phyloP scores from a whole-genome alignment of 2,797 vertebrate genomes.

The Smutsia temminckii region DNA sequence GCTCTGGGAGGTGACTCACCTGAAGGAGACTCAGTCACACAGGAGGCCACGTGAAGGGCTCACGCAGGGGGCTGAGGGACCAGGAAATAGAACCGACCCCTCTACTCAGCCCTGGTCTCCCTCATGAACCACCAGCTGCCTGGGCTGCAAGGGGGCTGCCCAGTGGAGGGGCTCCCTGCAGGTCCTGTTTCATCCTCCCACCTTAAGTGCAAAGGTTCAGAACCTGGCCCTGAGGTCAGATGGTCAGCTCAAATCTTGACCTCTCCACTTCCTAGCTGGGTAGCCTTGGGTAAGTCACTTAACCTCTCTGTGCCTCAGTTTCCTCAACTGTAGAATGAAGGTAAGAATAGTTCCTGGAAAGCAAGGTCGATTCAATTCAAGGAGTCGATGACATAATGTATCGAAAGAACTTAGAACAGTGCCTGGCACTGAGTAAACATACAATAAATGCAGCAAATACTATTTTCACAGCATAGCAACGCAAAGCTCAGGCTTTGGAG shows the following conservation, averaged over 20 bases:
- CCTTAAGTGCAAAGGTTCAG: background rate
- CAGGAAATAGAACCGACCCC: background rate
- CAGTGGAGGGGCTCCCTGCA: background rate
- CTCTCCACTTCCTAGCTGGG: background rate
- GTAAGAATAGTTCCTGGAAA: background rate
- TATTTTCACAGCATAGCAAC: background rate
- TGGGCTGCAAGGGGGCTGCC: background rate
- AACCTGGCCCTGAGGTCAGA: background rate
- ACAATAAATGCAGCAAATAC: background rate
- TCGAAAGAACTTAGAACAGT: background rate
- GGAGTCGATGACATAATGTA: background rate
- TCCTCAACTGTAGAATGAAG: background rate
- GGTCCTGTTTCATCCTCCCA: background rate
- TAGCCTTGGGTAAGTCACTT: background rate
- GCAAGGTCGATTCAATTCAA: background rate
- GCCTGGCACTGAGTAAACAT: background rate
- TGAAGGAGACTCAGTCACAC: background rate
- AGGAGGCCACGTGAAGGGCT: background rate
- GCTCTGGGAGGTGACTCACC: slow-evolving; percentile 12
- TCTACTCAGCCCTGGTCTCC: background rate
- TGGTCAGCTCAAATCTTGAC: background rate
- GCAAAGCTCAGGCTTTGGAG: background rate
- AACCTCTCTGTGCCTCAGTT: background rate
- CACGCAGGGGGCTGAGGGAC: too few relatives aligned
- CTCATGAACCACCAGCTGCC: accelerated